Evolutionary conservation across 2,888 invertebrate species (phyloP).

Genomic region (Sinodicranocentrus sp.): DNA sequence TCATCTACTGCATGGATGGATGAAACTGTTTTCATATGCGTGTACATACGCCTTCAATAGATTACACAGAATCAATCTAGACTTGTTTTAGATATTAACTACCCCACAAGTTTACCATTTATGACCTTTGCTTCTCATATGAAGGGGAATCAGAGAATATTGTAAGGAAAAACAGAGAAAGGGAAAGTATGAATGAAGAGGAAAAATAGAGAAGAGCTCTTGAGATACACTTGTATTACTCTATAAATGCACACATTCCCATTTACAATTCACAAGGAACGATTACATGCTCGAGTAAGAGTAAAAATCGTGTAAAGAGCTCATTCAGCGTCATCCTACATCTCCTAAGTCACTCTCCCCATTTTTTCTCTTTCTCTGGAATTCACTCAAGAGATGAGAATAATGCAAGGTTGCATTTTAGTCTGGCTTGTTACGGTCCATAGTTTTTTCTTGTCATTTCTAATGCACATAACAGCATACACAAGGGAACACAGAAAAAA

Average conservation of each 20-base stretch:
- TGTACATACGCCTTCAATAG: not conserved
- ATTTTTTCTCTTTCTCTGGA: not conserved
- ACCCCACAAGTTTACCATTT: no score
- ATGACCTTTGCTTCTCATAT: no score
- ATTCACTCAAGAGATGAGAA: not conserved
- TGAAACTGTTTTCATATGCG: conserved; percentile 1
- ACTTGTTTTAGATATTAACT: not conserved
- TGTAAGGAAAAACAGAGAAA: no score
- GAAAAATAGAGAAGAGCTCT: not conserved
- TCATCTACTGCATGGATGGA: not conserved
- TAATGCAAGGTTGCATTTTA: conserved; percentile 1
- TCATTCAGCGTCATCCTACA: conserved; percentile 29
- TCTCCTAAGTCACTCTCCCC: not conserved
- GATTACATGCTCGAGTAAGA: conserved; percentile 40
- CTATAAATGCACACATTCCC: not conserved
- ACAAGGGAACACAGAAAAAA: no score
- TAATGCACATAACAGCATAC: no score
- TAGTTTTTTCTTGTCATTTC: no score
- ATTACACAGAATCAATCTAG: conserved; percentile 25
- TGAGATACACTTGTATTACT: conserved; percentile 8
- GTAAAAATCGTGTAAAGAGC: conserved; percentile 41
- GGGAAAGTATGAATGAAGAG: not conserved
- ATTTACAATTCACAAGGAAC: conserved; percentile 29
- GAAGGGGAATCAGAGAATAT: no score
- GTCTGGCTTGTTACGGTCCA: no score